Evolutionary conservation across 53 echinoderm and acorn worm genomes (phyloP).

Genomic region (Echinometra lucunter): DNA sequence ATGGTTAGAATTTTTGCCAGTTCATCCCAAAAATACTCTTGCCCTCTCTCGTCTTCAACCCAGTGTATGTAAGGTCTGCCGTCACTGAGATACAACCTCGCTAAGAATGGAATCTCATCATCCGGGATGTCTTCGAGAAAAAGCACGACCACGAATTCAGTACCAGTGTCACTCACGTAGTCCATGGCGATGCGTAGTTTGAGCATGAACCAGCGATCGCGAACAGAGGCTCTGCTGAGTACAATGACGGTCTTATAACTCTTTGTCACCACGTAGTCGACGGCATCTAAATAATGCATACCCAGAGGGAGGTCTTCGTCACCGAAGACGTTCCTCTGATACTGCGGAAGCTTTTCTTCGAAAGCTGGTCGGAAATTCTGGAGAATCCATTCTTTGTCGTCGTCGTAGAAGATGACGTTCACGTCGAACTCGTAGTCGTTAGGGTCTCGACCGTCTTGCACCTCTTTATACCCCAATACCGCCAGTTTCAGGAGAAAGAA

Average conservation of each 20-base stretch:
- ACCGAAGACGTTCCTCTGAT: constrained; percentile 26
- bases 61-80: constrained; percentile 20
- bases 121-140: constrained; percentile 33
- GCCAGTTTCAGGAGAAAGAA: neutral
- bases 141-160: constrained; percentile 25
- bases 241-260: constrained; percentile 21
- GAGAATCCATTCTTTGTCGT: constrained; percentile 21
- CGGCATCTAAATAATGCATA: constrained; percentile 22
- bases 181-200: constrained; percentile 16
- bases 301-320: neutral
- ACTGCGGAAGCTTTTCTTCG: constrained; percentile 8
- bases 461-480: neutral
- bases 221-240: neutral
- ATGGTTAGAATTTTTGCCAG: neutral
- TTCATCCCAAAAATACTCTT: neutral
- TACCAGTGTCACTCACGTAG: constrained; percentile 33
- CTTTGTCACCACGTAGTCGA: constrained; percentile 22
- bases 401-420: constrained; percentile 28
- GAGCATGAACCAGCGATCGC: constrained; percentile 42
- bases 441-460: neutral
- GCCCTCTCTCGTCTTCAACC: constrained; percentile 9
- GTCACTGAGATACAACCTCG: constrained; percentile 30
- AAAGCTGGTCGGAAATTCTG: constrained; percentile 1
- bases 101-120: constrained; percentile 10
- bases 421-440: constrained; percentile 34